Conservation (phyloP, 2,888 invertebrate species). For the Azorinus chamasolen region DNA sequence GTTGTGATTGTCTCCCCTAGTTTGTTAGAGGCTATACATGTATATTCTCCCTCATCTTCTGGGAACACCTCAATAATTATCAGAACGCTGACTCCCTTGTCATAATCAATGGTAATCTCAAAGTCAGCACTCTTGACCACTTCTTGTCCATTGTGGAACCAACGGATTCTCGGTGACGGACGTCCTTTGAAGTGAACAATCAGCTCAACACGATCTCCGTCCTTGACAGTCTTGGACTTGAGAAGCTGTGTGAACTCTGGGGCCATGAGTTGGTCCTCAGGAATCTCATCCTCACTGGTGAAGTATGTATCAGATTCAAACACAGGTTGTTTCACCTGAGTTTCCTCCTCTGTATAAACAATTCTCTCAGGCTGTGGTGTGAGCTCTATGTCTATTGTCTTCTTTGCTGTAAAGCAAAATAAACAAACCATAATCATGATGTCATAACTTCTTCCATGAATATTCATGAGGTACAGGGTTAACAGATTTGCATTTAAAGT, state of each 20-base stretch:
- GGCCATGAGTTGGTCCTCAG: conserved; percentile 88
- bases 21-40: conserved; percentile 92
- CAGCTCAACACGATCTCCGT: conserved; percentile 91
- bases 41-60: conserved; percentile 99
- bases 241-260: conserved; percentile 93
- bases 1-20: conserved; percentile 98
- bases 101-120: conserved; percentile 88
- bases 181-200: conserved; percentile 78
- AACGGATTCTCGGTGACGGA: conserved; percentile 83
- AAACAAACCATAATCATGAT: background rate
- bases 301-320: conserved; percentile 69
- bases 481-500: no score
- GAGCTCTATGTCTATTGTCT: conserved; percentile 57
- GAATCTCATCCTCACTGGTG: conserved; percentile 72
- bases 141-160: conserved; percentile 87
- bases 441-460: no score
- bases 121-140: conserved; percentile 85
- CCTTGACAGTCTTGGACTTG: conserved; percentile 93
- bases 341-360: conserved; percentile 61
- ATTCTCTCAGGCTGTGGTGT: conserved; percentile 35
- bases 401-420: conserved; percentile 34
- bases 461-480: no score
- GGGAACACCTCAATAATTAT: conserved; percentile 99
- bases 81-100: conserved; percentile 94
- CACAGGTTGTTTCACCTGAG: conserved; percentile 62